Evolutionary conservation across 1,140 invertebrate genomes (phyloP), one percentile per base, ranked within the genome.

Genomic region (Heliconius congener): DNA sequence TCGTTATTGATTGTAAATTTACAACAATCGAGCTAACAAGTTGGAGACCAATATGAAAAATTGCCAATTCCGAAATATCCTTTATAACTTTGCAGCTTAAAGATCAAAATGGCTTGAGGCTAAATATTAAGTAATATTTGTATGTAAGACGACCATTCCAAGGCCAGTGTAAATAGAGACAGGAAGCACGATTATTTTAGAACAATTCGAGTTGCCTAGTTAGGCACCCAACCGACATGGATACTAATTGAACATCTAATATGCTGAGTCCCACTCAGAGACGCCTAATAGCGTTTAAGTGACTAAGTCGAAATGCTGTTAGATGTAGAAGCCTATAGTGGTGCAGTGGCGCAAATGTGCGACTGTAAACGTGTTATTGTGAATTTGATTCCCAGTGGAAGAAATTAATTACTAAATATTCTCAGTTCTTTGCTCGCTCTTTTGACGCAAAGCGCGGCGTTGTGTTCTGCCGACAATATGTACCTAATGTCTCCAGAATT

Each of bases 181-280:
- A 77, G 76, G 76, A 77, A 77, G 70, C 50, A 55, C 27, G 66
- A 77, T 77, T 77, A 77, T 77, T 55, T 76, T 72, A 77, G 76
- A 77, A 77, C 76, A 72, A 77, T 72, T 77, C 55, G 60, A 55
- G 76, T 77, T 77, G 46, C 76, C 76, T 39, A 72, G 46, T 77
- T 77, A 34, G 76, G 30, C 76, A 72, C 42, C 76, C 76, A 72
- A 72, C 34, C 71, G 37, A 27, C 37, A 72, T 72, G 71, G n/a
- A 37, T 72, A 39, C 30, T 72, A 72, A n/a, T 72, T 72, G 11
- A 66, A 30, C 11, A 11, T 66, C 11, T 66, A 66, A 9, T 66
- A 0, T 66, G 11, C 23, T 60, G 19, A 23, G 0, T 13, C 3
- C 2, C 60, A 66, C 60, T 66, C 60, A 66, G 27, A 66, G 60